Evolutionary conservation across 2,797 vertebrate species (phyloP).

Genomic region (Podarcis lilfordi): DNA sequence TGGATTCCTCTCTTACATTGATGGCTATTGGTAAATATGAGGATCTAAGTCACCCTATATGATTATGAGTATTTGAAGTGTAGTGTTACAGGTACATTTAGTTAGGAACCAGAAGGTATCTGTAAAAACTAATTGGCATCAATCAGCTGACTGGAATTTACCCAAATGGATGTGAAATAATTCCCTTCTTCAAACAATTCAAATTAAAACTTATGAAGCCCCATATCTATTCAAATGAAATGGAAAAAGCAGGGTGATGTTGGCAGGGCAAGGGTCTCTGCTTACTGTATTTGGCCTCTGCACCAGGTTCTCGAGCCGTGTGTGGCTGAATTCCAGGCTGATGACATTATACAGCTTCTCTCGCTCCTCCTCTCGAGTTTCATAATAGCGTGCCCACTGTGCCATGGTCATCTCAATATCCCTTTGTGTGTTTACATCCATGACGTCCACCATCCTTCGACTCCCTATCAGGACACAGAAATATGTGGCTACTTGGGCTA

Average conservation of each 20-base stretch:
- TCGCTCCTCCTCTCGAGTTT: conserved; percentile 91
- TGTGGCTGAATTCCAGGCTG: conserved; percentile 98
- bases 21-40: background rate
- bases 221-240: background rate
- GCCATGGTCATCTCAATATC: conserved; percentile 99
- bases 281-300: conserved; percentile 92
- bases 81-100: background rate
- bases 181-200: background rate
- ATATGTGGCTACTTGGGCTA: background rate
- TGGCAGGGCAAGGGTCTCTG: accelerated
- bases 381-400: conserved; percentile 97
- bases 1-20: background rate
- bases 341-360: conserved; percentile 99
- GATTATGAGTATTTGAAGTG: background rate
- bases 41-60: background rate
- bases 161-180: background rate
- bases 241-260: background rate
- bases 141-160: background rate
- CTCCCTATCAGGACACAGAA: conserved; percentile 83
- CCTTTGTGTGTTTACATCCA: conserved; percentile 97
- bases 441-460: conserved; percentile 94
- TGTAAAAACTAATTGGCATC: background rate
- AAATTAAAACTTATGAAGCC: background rate
- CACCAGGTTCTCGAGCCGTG: conserved; percentile 93
- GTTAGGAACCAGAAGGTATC: background rate